phyloP scores from a whole-genome alignment of 1,140 invertebrate species.

The Drosophila virilis region DNA sequence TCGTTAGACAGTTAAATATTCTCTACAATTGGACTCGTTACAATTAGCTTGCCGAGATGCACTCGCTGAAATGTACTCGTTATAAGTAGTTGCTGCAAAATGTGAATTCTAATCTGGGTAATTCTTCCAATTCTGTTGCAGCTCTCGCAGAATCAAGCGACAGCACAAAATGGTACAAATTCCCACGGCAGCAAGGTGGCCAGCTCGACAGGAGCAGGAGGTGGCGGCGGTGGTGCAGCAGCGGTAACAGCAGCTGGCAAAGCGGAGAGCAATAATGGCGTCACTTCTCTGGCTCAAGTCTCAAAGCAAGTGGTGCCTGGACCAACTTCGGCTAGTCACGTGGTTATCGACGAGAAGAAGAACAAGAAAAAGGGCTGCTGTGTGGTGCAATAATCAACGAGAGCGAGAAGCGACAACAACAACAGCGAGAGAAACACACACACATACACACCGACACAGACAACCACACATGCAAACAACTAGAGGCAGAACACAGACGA shows the following conservation, averaged over 20 bases:
- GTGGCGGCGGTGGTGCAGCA: conserved; percentile 33
- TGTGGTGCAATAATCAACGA: conserved; percentile 78
- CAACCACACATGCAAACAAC: background rate
- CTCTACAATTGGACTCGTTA: too few species aligned
- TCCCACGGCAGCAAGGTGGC: conserved; percentile 72
- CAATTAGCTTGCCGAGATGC: background rate
- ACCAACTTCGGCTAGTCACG: conserved; percentile 84
- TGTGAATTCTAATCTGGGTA: background rate
- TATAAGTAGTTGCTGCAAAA: background rate
- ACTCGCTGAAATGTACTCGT: conserved; percentile 3
- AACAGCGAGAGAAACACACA: background rate
- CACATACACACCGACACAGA: background rate
- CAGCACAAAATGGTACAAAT: conserved; percentile 84
- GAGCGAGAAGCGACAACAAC: background rate
- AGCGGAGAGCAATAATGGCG: conserved; percentile 70
- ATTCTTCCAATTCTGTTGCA: conserved; percentile 39
- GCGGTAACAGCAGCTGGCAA: conserved; percentile 42
- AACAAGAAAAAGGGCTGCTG: conserved; percentile 83
- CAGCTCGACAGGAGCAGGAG: conserved; percentile 38
- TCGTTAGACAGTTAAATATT: too few species aligned
- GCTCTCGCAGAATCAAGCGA: conserved; percentile 80
- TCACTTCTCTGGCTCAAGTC: conserved; percentile 78
- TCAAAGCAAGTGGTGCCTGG: conserved; percentile 84
- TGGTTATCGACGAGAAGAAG: conserved; percentile 84
- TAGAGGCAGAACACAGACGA: conserved; percentile 9